A percentile compares a stretch with the other conserved stretches of the same genome.
Evolutionary conservation across 2,797 vertebrate species (phyloP).

Genomic region (Novumbra hubbsi): DNA sequence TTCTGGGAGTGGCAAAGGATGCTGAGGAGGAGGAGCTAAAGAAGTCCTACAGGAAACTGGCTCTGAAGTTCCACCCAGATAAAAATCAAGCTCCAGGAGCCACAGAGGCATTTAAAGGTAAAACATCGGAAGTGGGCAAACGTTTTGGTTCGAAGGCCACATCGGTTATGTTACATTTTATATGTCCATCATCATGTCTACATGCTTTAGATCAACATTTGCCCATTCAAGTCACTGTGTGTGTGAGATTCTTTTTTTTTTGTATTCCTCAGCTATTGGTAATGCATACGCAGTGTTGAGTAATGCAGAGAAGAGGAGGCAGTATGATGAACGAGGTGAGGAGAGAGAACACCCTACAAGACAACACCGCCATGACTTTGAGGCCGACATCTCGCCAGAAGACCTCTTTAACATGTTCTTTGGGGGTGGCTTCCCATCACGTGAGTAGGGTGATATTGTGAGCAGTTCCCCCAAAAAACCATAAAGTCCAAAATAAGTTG

Average conservation of each 20-base stretch:
- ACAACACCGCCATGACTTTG: constrained; percentile 77
- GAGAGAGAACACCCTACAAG: constrained; percentile 80
- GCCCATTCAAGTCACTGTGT: no score
- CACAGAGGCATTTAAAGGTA: constrained; percentile 98
- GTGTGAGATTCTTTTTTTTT: no score
- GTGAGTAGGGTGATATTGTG: constrained; percentile 70
- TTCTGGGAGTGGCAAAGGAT: constrained; percentile 87
- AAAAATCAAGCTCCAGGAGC: constrained; percentile 95
- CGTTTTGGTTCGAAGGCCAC: no score
- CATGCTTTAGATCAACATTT: no score
- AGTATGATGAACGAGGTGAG: constrained; percentile 94
- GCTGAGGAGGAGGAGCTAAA: constrained; percentile 95
- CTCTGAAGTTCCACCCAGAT: constrained; percentile 96
- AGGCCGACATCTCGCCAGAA: constrained; percentile 96
- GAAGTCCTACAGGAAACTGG: constrained; percentile 94
- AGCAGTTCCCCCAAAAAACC: no score
- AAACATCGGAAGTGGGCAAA: background rate
- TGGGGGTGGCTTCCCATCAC: constrained; percentile 93
- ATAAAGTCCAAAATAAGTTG: background rate
- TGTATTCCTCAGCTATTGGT: constrained; percentile 82
- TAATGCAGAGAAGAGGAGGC: constrained; percentile 90
- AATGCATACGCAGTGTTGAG: constrained; percentile 93
- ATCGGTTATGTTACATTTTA: no score
- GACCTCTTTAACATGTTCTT: constrained; percentile 99
- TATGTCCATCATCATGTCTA: no score